These are phyloP conservation scores for Onthophagus sagittarius DNA, from an alignment of 2,888 invertebrate genomes.

Conservation along the genomic window DNA sequence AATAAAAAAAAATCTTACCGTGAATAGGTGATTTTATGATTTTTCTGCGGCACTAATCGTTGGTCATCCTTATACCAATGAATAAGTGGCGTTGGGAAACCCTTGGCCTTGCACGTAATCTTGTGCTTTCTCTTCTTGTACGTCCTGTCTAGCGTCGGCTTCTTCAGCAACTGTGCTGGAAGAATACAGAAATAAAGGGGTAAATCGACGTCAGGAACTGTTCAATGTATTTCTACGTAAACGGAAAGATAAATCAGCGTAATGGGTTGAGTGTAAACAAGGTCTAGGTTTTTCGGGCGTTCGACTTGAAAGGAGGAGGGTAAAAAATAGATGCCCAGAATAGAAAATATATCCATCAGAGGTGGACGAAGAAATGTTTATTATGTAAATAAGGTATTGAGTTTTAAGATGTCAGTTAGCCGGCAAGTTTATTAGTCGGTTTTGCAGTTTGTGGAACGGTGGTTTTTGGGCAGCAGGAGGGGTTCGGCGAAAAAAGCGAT, in stretches of 20 bases:
- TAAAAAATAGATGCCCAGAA: background rate
- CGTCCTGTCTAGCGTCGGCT: background rate
- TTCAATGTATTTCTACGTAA: background rate
- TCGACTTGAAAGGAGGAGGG: background rate
- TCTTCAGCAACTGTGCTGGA: conserved; percentile 1
- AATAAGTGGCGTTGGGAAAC: conserved; percentile 75
- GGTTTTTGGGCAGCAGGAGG: background rate
- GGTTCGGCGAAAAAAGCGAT: background rate
- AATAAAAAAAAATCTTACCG: background rate
- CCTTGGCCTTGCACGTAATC: conserved; percentile 72
- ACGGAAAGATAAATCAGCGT: background rate
- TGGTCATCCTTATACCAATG: conserved; percentile 78
- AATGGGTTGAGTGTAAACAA: background rate
- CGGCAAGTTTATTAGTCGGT: background rate
- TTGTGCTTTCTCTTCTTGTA: conserved; percentile 44
- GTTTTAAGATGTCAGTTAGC: background rate
- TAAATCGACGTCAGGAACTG: background rate
- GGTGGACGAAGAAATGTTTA: background rate
- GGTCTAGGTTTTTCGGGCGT: background rate
- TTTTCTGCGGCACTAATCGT: conserved; percentile 53
- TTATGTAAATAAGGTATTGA: background rate
- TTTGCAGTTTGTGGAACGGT: background rate
- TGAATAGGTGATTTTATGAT: conserved; percentile 3
- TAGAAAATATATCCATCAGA: background rate
- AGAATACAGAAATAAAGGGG: background rate